Evolutionary conservation across 1,140 invertebrate genomes (phyloP).

Genomic region (Agrilus planipennis): DNA sequence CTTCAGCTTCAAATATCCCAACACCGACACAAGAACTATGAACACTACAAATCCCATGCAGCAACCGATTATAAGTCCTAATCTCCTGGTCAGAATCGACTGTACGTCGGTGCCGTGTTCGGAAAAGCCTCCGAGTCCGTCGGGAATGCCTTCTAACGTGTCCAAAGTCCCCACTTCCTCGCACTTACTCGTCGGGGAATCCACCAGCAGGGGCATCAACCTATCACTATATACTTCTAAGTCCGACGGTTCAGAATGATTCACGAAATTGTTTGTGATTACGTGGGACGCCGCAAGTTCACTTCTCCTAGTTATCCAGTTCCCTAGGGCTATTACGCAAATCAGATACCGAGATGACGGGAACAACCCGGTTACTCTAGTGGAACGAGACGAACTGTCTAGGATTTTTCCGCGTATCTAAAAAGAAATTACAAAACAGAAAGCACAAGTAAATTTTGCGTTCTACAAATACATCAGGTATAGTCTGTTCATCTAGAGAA

Average conservation of each 20-base stretch:
- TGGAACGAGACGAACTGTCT: slow-evolving; percentile 52
- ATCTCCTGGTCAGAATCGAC: slow-evolving; percentile 57
- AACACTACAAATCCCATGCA: slow-evolving; percentile 78
- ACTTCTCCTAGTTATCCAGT: slow-evolving; percentile 40
- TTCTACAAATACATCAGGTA: too few relatives aligned
- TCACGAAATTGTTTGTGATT: slow-evolving; percentile 30
- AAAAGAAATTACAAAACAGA: slow-evolving; percentile 22
- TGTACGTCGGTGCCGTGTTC: slow-evolving; percentile 51
- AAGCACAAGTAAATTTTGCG: too few relatives aligned
- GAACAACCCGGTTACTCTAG: slow-evolving; percentile 57
- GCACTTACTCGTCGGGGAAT: slow-evolving; percentile 61
- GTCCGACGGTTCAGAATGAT: slow-evolving; percentile 35
- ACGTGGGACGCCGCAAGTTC: slow-evolving; percentile 38
- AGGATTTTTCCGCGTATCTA: slow-evolving; percentile 60
- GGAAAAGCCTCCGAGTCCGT: slow-evolving; percentile 46
- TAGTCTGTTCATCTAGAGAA: too few relatives aligned
- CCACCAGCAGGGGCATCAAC: slow-evolving; percentile 51
- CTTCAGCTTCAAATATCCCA: slow-evolving; percentile 78
- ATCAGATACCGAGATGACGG: slow-evolving; percentile 71
- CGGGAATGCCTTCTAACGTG: slow-evolving; percentile 49
- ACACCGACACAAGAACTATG: slow-evolving; percentile 62
- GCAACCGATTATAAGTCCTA: slow-evolving; percentile 74
- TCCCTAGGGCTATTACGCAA: slow-evolving; percentile 71
- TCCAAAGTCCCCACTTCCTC: slow-evolving; percentile 65
- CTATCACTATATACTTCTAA: slow-evolving; percentile 37